Conservation (phyloP, 2,888 invertebrate species). For the Dryadula phaetusa region DNA sequence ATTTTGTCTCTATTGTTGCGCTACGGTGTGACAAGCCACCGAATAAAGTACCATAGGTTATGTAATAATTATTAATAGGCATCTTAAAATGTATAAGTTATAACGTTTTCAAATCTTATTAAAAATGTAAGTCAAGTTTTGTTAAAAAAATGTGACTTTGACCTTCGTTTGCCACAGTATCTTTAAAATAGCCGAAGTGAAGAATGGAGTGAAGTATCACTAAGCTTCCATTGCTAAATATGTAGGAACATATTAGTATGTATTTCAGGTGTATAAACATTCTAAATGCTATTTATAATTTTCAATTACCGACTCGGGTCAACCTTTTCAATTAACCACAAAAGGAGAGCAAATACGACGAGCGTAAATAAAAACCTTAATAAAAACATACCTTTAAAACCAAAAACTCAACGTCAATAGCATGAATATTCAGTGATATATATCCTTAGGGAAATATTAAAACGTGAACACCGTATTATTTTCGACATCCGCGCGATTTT, state of each 20-base stretch:
- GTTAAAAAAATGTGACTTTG: too few relatives aligned
- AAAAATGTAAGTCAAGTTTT: too few relatives aligned
- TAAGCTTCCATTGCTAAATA: not conserved
- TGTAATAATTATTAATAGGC: too few relatives aligned
- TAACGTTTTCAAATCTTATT: too few relatives aligned
- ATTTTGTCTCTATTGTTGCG: slow-evolving; percentile 9
- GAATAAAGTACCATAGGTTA: not conserved
- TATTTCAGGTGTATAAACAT: not conserved
- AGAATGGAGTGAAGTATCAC: not conserved
- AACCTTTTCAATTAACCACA: slow-evolving; percentile 5
- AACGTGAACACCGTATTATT: slow-evolving; percentile 29
- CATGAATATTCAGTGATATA: slow-evolving; percentile 15
- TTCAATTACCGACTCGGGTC: not conserved
- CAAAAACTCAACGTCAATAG: not conserved
- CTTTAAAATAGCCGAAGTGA: too few relatives aligned
- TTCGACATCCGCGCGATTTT: slow-evolving; percentile 30
- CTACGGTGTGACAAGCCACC: not conserved
- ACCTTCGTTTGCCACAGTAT: too few relatives aligned
- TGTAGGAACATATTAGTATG: not conserved
- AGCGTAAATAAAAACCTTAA: not conserved
- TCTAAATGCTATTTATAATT: not conserved
- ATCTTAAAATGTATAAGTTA: too few relatives aligned
- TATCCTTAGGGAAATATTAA: slow-evolving; percentile 4
- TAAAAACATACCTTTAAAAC: not conserved
- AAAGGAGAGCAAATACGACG: not conserved